These are phyloP conservation scores for Mycalesis mineus DNA, from an alignment of 2,888 invertebrate genomes.

Conservation along the genomic window DNA sequence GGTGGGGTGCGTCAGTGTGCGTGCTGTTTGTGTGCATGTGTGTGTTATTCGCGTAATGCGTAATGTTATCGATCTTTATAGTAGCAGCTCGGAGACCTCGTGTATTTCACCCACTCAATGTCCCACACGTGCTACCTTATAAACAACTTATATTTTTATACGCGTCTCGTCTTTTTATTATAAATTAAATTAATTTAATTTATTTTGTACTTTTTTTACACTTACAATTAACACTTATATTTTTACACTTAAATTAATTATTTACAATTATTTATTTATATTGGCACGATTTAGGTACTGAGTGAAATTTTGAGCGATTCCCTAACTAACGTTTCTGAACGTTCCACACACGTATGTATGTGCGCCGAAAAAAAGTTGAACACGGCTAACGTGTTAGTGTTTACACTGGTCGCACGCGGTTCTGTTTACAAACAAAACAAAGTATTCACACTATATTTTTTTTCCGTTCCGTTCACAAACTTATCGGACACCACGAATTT, in stretches of 20 bases:
- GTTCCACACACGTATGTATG: neutral
- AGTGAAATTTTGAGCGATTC: slow-evolving; percentile 33
- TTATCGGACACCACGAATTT: slow-evolving; percentile 24
- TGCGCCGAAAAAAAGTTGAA: slow-evolving; percentile 23
- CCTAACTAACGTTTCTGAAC: slow-evolving; percentile 10
- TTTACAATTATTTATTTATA: slow-evolving; percentile 29
- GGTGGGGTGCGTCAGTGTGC: slow-evolving; percentile 50
- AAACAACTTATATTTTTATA: slow-evolving; percentile 32
- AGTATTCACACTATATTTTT: slow-evolving; percentile 44
- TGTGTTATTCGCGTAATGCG: slow-evolving; percentile 67
- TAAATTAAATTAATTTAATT: neutral
- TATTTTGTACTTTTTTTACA: slow-evolving; percentile 3
- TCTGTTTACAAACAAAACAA: slow-evolving; percentile 69
- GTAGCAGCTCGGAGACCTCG: slow-evolving; percentile 58
- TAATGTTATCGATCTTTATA: slow-evolving; percentile 78
- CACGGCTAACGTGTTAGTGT: slow-evolving; percentile 29
- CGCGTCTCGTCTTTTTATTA: slow-evolving; percentile 19
- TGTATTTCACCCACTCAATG: slow-evolving; percentile 47
- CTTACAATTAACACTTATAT: no score
- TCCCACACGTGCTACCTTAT: slow-evolving; percentile 45
- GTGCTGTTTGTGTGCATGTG: slow-evolving; percentile 40
- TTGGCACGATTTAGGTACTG: slow-evolving; percentile 38
- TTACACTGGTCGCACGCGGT: slow-evolving; percentile 54
- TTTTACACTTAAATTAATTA: slow-evolving; percentile 26
- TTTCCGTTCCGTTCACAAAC: slow-evolving; percentile 22